phyloP scores from a whole-genome alignment of 2,797 vertebrate species.

The Sphaeramia orbicularis region DNA sequence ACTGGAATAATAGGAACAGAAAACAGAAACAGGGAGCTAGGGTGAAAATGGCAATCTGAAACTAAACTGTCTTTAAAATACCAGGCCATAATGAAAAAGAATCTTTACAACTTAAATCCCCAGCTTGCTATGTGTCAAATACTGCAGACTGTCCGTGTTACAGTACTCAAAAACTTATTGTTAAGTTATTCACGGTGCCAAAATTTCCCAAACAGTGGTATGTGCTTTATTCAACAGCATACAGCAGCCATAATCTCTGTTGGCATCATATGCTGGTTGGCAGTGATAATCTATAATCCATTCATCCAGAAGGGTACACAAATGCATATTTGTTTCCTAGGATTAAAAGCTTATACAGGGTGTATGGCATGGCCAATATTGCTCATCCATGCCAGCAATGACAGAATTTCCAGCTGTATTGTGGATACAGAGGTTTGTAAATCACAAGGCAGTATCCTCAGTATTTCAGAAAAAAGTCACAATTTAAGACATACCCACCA shows the following conservation, averaged over 20 bases:
- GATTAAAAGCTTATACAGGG: slow-evolving; percentile 86
- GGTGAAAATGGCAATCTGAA: slow-evolving; percentile 74
- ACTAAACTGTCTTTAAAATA: slow-evolving; percentile 77
- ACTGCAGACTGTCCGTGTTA: slow-evolving; percentile 62
- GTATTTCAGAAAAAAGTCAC: slow-evolving; percentile 25
- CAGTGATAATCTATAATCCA: slow-evolving; percentile 86
- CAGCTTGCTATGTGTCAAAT: slow-evolving; percentile 68
- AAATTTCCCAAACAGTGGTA: slow-evolving; percentile 76
- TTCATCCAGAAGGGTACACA: slow-evolving; percentile 85
- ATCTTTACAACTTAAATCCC: slow-evolving; percentile 59
- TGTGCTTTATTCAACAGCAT: slow-evolving; percentile 80
- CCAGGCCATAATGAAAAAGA: slow-evolving; percentile 59
- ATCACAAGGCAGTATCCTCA: slow-evolving; percentile 29
- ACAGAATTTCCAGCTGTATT: slow-evolving; percentile 62
- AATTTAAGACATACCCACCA: too few species aligned
- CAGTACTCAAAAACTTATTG: slow-evolving; percentile 29
- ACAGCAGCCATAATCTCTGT: slow-evolving; percentile 80
- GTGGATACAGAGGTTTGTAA: slow-evolving; percentile 34
- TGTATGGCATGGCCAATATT: slow-evolving; percentile 83
- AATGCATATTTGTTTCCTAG: slow-evolving; percentile 85
- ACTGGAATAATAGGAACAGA: slow-evolving; percentile 80
- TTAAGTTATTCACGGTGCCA: slow-evolving; percentile 70
- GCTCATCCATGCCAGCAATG: slow-evolving; percentile 77
- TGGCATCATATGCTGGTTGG: slow-evolving; percentile 84
- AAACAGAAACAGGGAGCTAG: slow-evolving; percentile 73